phyloP scores from a whole-genome alignment of 2,797 vertebrate genomes.

The Triplophysa bombifrons region DNA sequence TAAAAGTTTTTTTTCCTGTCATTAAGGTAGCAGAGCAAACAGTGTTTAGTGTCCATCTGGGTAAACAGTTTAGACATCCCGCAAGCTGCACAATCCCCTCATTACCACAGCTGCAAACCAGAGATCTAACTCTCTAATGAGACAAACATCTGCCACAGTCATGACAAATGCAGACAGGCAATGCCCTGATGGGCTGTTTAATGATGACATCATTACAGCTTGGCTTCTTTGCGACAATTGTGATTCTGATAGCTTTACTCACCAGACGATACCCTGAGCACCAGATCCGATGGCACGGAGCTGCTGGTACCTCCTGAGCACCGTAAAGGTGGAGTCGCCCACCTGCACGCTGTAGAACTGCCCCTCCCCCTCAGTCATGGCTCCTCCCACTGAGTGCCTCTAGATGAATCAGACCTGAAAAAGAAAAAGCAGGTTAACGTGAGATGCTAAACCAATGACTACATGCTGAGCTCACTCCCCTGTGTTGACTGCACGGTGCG shows the following conservation, averaged over 20 bases:
- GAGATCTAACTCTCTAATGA: slow-evolving; percentile 16
- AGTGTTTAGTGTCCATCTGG: slow-evolving; percentile 26
- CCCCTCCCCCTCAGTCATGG: slow-evolving; percentile 91
- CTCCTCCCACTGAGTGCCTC: slow-evolving; percentile 69
- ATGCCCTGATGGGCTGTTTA: slow-evolving; percentile 26
- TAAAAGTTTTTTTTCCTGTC: background rate
- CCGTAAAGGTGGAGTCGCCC: slow-evolving; percentile 96
- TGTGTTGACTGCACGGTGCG: slow-evolving; percentile 36
- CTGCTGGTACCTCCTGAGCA: slow-evolving; percentile 92
- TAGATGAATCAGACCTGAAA: slow-evolving; percentile 70
- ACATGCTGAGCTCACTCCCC: slow-evolving; percentile 32
- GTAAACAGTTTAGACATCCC: slow-evolving; percentile 15
- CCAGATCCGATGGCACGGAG: slow-evolving; percentile 94
- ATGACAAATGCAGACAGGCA: slow-evolving; percentile 21
- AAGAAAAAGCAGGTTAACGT: slow-evolving; percentile 1
- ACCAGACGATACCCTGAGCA: slow-evolving; percentile 98
- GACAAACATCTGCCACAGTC: slow-evolving; percentile 10
- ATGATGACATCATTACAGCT: slow-evolving; percentile 25
- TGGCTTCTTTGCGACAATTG: background rate
- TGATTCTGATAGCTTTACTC: slow-evolving; percentile 60
- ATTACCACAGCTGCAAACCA: slow-evolving; percentile 17
- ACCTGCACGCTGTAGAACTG: slow-evolving; percentile 98
- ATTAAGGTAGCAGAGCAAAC: background rate
- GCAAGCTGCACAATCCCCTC: background rate
- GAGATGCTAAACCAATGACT: slow-evolving; percentile 23